Base-by-base conservation (phyloP, 2,888 invertebrate genomes). In the Heteromyza rotundicornis region DNA sequence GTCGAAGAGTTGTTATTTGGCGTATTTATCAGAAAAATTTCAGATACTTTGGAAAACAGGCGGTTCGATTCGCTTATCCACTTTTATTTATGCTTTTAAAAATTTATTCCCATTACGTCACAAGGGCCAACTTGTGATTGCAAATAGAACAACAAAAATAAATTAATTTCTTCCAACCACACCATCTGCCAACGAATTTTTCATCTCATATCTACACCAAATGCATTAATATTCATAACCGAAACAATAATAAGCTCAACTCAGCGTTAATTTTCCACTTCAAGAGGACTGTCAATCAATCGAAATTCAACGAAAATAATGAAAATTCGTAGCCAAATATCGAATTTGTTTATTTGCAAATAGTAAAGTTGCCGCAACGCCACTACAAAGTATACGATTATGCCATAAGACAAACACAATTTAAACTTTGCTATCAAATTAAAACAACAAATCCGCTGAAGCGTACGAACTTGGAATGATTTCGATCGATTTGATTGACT, bases 401-500 rank as follows among this genome's bases (percentile, higher is more conserved):
- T 40, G n/a, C 3, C 40, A n/a, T 3, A 40, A 40, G 40, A 12
- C 5, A 40, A 40, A 27, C 27, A 7, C 10, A 27, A 27, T 27
- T 27, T 27, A 5, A 27, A 20, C 47, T 47, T 20, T 47, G 17
- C 47, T 19, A 47, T 19, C 7, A 17, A 47, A 19, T 47, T 19
- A 47, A 17, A 47, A 47, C 47, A 47, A 47, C 17, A 47, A 20
- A 47, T 19, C 8, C 40, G 3, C 40, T 32, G 12, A 5, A 32
- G 12, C 5, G 32, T 5, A 32, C 32, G 32, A 32, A 32, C 12
- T 5, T 5, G 7, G n/a, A 10, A 27, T 27, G 40, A 40, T n/a
- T n/a, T n/a, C 40, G 14, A 40, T 40, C 40, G 16, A 40, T 40
- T 40, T 47, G 47, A 47, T 47, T 47, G 47, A 47, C 47, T 47